Evolutionary conservation across 2,888 invertebrate species (phyloP), one percentile per base, ranked within the genome.

Genomic region (Spicauda simplicius): DNA sequence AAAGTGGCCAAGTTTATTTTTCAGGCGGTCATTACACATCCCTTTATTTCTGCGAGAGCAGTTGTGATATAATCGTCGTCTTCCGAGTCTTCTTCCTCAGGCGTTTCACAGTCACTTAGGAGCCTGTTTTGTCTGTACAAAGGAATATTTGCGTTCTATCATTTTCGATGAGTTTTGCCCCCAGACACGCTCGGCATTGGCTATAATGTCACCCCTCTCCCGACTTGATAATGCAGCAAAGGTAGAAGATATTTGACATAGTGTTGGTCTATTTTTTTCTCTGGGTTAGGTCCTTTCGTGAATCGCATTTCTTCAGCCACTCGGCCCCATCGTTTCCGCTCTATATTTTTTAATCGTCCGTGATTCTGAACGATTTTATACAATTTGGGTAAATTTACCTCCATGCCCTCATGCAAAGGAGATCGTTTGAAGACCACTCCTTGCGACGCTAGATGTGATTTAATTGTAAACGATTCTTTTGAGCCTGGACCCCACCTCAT

Each of bases 361-460:
- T 96, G 93, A 48, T 95, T 95, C 81, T 98, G 97, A 0, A 99
- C 98, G 0, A 96, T 95, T 77, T 97, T 96, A 82, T 97, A 98
- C 7, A 99, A 90, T 59, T 97, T 95, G 0, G 97, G 97, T 3
- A 99, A 89, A 84, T 99, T 98, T 0, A 98, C 94, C 91, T 99
- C 98, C 91, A 98, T 96, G 6, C 98, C 98, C 37, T 98, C 97
- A 74, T 98, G 95, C 96, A n/a, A n/a, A n/a, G n/a, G n/a, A n/a
- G n/a, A n/a, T n/a, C n/a, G n/a, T n/a, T n/a, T n/a, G n/a, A n/a
- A n/a, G n/a, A n/a, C n/a, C n/a, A n/a, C n/a, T n/a, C n/a, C n/a
- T n/a, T n/a, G n/a, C n/a, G n/a, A n/a, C 0, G 96, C 95, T 69
- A 98, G 89, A 83, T 97, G 96, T 74, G 97, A 96, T 76, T 95